These are phyloP conservation scores for Acanthoscelides obtectus DNA, from an alignment of 2,888 invertebrate genomes.

Conservation along the genomic window DNA sequence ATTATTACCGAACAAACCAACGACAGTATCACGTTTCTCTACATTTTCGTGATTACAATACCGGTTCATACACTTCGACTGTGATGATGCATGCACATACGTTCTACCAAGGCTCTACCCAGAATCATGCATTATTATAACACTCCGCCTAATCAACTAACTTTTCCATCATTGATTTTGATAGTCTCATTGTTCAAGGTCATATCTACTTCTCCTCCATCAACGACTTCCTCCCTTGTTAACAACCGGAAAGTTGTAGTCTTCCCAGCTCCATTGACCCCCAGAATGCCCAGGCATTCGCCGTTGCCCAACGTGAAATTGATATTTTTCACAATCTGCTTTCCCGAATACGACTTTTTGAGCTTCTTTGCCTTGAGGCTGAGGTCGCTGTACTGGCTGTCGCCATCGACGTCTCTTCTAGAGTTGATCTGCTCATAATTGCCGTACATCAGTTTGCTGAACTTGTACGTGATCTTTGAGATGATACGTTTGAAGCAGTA, in stretches of 20 bases:
- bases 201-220: slow-evolving; percentile 53
- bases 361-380: slow-evolving; percentile 38
- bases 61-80: too few species aligned
- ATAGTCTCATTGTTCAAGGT: slow-evolving; percentile 20
- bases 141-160: slow-evolving; percentile 14
- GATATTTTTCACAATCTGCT: slow-evolving; percentile 48
- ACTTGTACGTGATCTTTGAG: slow-evolving; percentile 5
- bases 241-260: slow-evolving; percentile 82
- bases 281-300: slow-evolving; percentile 79
- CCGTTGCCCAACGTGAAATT: slow-evolving; percentile 64
- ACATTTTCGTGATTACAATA: too few species aligned
- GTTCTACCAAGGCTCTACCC: too few species aligned
- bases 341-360: slow-evolving; percentile 55
- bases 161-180: slow-evolving; percentile 18
- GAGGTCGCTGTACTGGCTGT: background rate
- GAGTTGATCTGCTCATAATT: background rate
- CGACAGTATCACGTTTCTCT: too few species aligned
- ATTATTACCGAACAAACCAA: too few species aligned
- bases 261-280: slow-evolving; percentile 86
- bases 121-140: too few species aligned
- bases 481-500: slow-evolving; percentile 16
- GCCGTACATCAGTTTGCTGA: slow-evolving; percentile 1
- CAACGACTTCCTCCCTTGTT: slow-evolving; percentile 45
- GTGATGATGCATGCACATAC: too few species aligned
- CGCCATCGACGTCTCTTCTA: background rate